These are phyloP conservation scores for Enhydra lutris DNA, from an alignment of 2,113 vertebrate genomes.

Conservation along the genomic window DNA sequence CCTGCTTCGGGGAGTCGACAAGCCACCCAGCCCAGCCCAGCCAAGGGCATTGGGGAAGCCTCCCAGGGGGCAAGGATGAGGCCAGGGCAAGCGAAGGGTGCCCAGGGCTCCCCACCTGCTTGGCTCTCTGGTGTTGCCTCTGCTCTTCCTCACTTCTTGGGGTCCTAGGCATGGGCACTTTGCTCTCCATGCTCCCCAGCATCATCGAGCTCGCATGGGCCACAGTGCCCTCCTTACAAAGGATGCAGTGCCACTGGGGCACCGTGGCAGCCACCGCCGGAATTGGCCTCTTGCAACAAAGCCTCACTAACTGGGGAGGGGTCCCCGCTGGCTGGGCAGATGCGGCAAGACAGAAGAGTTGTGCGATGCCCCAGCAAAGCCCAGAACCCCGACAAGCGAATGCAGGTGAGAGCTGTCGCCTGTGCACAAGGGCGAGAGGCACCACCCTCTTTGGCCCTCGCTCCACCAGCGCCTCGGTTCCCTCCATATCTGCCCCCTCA, in stretches of 20 bases:
- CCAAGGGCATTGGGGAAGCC: background rate
- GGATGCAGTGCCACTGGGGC: background rate
- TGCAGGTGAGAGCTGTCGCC: accelerated
- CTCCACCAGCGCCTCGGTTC: accelerated
- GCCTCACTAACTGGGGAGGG: background rate
- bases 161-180: background rate
- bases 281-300: background rate
- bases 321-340: background rate
- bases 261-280: accelerated
- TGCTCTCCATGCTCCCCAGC: background rate
- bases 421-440: background rate
- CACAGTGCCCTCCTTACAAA: background rate
- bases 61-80: background rate
- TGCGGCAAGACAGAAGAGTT: background rate
- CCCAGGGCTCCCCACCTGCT: background rate
- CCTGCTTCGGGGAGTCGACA: background rate
- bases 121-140: background rate
- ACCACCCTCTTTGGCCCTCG: accelerated
- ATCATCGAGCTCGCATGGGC: background rate
- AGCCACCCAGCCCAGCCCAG: background rate
- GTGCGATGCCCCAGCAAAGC: background rate
- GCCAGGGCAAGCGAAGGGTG: background rate
- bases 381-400: background rate
- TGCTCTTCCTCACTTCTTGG: background rate
- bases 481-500: background rate